Evolutionary conservation across 53 echinoderm and acorn worm genomes (phyloP).

Genomic region (Echinometra lucunter): DNA sequence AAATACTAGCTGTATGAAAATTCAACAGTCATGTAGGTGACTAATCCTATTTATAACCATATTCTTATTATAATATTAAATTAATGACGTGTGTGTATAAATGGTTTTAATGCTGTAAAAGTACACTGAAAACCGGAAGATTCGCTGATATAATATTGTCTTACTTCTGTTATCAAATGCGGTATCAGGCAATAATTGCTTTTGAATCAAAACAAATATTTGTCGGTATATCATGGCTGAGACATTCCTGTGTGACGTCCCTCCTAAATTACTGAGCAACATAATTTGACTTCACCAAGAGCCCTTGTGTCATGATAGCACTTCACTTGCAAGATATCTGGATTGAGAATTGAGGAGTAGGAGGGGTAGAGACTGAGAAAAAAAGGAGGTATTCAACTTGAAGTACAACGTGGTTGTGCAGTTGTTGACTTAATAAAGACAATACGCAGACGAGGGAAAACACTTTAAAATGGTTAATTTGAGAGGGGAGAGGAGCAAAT

Average conservation of each 20-base stretch:
- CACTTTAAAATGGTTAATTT: slow-evolving; percentile 59
- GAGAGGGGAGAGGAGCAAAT: slow-evolving; percentile 49
- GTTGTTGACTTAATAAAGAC: slow-evolving; percentile 39
- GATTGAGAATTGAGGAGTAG: not conserved
- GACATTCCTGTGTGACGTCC: slow-evolving; percentile 42
- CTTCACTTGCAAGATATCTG: slow-evolving; percentile 31
- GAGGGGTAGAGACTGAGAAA: not conserved
- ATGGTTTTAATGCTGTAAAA: too few species aligned
- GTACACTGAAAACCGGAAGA: not conserved
- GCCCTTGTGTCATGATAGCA: not conserved
- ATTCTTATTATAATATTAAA: too few species aligned
- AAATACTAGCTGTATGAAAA: too few species aligned
- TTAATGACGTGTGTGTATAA: too few species aligned
- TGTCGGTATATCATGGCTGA: not conserved
- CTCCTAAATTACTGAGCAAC: slow-evolving; percentile 40
- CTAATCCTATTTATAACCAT: too few species aligned
- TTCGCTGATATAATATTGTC: not conserved
- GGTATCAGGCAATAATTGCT: not conserved
- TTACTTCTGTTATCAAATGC: not conserved
- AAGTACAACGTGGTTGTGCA: slow-evolving; percentile 28
- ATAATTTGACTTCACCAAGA: slow-evolving; percentile 30
- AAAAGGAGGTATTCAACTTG: slow-evolving; percentile 27
- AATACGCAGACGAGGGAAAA: slow-evolving; percentile 39
- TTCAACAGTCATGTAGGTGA: too few species aligned
- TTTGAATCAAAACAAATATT: slow-evolving; percentile 52